Evolutionary conservation across 2,888 invertebrate genomes (phyloP).

Genomic region (Sinotaia quadrata): DNA sequence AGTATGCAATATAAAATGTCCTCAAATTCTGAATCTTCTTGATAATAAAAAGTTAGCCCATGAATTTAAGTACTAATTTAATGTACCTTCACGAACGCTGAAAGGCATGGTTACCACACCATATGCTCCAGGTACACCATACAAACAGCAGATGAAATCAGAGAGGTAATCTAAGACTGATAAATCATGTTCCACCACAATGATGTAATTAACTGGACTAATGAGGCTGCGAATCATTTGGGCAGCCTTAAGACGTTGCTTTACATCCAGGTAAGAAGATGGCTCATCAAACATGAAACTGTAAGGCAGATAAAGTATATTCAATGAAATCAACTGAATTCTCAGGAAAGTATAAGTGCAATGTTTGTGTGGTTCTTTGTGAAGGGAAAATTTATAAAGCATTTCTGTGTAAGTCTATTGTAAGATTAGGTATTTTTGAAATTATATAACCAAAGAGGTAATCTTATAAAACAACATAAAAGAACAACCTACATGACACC

Average conservation of each 20-base stretch:
- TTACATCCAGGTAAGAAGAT: constrained; percentile 98
- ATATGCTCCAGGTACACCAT: constrained; percentile 98
- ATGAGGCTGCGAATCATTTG: constrained; percentile 88
- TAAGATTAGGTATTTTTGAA: no score
- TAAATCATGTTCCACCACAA: constrained; percentile 99
- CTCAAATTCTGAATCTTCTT: neutral
- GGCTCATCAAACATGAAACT: constrained; percentile 99
- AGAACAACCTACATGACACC: no score
- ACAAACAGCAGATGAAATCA: constrained; percentile 98
- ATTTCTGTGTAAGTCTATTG: no score
- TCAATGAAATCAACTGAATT: no score
- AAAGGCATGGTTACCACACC: constrained; percentile 99
- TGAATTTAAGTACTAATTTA: no score
- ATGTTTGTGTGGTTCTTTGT: no score
- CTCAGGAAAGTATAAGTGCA: no score
- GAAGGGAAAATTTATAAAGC: no score
- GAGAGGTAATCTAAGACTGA: constrained; percentile 98
- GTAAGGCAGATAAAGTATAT: constrained; percentile 33
- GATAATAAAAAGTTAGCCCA: neutral
- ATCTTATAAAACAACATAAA: no score
- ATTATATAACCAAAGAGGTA: no score
- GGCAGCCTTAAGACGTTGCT: constrained; percentile 97
- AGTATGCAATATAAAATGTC: neutral
- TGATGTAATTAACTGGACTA: constrained; percentile 95
- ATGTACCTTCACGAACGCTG: constrained; percentile 94